phyloP scores from a whole-genome alignment of 2,113 vertebrate species.

The Hirundichthys speculiger region DNA sequence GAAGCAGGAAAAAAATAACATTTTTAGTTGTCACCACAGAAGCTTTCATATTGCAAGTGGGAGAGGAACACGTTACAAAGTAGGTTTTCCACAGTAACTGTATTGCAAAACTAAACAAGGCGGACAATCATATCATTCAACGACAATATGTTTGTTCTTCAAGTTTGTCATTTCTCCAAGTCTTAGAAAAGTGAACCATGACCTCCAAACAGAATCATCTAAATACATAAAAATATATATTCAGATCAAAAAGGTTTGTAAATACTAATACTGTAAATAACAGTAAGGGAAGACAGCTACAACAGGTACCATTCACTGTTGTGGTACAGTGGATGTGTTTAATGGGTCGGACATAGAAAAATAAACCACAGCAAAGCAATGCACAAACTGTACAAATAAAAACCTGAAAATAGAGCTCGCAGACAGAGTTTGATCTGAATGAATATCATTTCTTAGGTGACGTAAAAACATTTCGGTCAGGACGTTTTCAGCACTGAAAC shows the following conservation, averaged over 20 bases:
- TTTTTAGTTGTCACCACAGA: conserved; percentile 47
- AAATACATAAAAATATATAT: conserved; percentile 72
- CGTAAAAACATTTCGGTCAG: conserved; percentile 30
- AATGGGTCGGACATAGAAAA: conserved; percentile 80
- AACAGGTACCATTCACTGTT: conserved; percentile 75
- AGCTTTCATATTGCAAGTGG: conserved; percentile 43
- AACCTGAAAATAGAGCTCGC: conserved; percentile 90
- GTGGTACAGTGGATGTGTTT: conserved; percentile 79
- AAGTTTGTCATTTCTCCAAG: conserved; percentile 50
- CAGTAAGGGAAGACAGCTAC: conserved; percentile 76
- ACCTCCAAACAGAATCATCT: conserved; percentile 66
- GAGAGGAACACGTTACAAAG: conserved; percentile 61
- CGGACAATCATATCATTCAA: conserved; percentile 72
- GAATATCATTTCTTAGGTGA: no score
- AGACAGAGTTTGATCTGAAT: conserved; percentile 88
- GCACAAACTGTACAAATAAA: conserved; percentile 90
- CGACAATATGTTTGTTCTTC: conserved; percentile 71
- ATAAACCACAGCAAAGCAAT: conserved; percentile 85
- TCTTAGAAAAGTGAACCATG: conserved; percentile 64
- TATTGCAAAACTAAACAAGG: conserved; percentile 78
- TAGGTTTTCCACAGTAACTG: conserved; percentile 72
- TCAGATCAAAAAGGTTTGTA: conserved; percentile 68
- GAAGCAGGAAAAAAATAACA: no score
- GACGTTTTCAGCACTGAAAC: conserved; percentile 88
- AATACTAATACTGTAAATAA: conserved; percentile 67